Conservation (phyloP, 2,888 invertebrate species). For the Melitaea athalia region DNA sequence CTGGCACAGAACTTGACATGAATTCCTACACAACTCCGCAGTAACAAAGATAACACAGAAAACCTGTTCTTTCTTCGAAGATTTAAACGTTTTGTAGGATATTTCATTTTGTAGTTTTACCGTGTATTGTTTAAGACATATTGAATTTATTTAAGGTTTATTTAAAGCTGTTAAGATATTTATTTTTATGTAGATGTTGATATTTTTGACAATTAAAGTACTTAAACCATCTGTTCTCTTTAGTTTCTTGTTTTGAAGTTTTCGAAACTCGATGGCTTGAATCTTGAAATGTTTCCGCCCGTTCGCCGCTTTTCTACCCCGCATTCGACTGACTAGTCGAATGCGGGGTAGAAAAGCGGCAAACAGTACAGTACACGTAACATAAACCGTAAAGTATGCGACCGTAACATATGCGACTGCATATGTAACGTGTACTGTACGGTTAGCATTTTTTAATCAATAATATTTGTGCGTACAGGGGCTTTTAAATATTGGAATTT, state of each 20-base stretch:
- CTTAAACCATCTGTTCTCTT: background rate
- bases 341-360: no score
- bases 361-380: no score
- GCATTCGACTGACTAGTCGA: no score
- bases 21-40: conserved; percentile 57
- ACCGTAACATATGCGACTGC: no score
- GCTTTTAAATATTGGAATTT: no score
- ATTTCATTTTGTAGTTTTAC: conserved; percentile 50
- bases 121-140: conserved; percentile 51
- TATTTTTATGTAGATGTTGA: conserved; percentile 7
- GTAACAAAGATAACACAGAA: conserved; percentile 47
- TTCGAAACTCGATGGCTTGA: background rate
- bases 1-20: conserved; percentile 54
- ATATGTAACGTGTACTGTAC: no score
- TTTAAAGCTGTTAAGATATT: conserved; percentile 56
- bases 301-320: no score
- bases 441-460: no score
- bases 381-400: no score
- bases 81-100: conserved; percentile 54
- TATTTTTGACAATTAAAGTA: conserved; percentile 15
- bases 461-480: no score
- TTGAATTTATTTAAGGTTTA: conserved; percentile 61
- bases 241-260: background rate
- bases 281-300: no score
- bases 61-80: conserved; percentile 34